Conservation (phyloP, 1,140 invertebrate genomes). For the Drusus annulatus region DNA sequence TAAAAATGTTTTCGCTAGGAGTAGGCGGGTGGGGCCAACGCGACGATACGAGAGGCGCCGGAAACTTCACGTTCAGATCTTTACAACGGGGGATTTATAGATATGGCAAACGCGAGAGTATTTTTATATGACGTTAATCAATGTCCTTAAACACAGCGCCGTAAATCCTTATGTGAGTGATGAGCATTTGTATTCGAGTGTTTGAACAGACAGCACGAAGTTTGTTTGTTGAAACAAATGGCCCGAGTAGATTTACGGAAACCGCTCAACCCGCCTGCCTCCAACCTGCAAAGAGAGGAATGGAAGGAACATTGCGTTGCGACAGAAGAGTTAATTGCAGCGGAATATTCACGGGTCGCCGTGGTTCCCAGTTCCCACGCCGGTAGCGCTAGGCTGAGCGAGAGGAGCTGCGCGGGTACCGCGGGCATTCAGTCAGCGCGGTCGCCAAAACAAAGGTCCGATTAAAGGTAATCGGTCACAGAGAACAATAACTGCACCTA, state of each 20-base stretch:
- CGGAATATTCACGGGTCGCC: slow-evolving; percentile 1
- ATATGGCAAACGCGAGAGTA: neutral
- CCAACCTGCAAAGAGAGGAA: neutral
- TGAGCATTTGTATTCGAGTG: neutral
- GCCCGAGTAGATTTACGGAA: neutral
- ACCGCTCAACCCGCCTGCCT: neutral
- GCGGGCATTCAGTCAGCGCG: slow-evolving; percentile 22
- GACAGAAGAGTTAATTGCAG: slow-evolving; percentile 23
- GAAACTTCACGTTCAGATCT: neutral
- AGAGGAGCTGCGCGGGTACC: slow-evolving; percentile 22
- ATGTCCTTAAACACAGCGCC: neutral
- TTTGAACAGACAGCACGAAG: slow-evolving; percentile 7
- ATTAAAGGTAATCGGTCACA: slow-evolving; percentile 49
- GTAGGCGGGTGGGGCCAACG: slow-evolving; percentile 30
- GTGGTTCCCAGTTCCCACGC: slow-evolving; percentile 26
- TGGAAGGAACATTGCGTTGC: neutral
- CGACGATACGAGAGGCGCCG: slow-evolving; percentile 34
- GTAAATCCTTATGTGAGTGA: neutral
- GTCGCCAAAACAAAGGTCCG: slow-evolving; percentile 49
- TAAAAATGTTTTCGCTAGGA: slow-evolving; percentile 46
- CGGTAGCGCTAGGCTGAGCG: neutral
- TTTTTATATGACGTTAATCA: neutral
- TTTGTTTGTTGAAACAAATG: slow-evolving; percentile 18
- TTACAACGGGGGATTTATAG: neutral
- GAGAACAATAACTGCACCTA: slow-evolving; percentile 53